Conservation (phyloP, 2,888 invertebrate genomes). For the Cacoxenus indagator region DNA sequence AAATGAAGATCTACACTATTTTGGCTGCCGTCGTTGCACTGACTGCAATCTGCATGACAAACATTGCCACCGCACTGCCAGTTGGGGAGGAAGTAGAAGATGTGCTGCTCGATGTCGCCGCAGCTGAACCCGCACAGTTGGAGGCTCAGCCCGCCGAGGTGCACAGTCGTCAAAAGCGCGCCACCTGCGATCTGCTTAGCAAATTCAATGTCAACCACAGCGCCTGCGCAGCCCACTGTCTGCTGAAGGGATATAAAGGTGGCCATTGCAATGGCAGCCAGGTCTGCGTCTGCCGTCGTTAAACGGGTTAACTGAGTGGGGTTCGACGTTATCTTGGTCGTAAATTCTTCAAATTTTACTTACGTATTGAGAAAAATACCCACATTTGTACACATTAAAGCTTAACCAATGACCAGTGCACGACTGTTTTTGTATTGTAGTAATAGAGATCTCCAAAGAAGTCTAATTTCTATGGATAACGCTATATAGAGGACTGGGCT, state of each 20-base stretch:
- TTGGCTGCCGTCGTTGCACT: not conserved
- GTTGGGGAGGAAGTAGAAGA: conserved; percentile 27
- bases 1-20: conserved; percentile 17
- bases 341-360: not conserved
- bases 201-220: conserved; percentile 59
- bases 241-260: conserved; percentile 60
- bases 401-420: not conserved
- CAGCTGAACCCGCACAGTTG: not conserved
- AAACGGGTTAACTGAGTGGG: conserved; percentile 2
- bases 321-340: not conserved
- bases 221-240: conserved; percentile 70
- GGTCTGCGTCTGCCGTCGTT: conserved; percentile 68
- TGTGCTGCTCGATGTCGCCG: not conserved
- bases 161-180: conserved; percentile 65
- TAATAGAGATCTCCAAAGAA: too few species aligned
- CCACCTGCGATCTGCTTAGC: conserved; percentile 71
- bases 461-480: too few species aligned
- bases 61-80: conserved; percentile 4
- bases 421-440: not conserved
- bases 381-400: not conserved
- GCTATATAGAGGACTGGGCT: not conserved
- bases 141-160: not conserved
- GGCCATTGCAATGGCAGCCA: conserved; percentile 67
- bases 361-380: not conserved
- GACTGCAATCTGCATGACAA: conserved; percentile 8